Evolutionary conservation across 2,888 invertebrate species (phyloP), one percentile per base, ranked within the genome.

Genomic region (Spatulosminthurus flaviceps): DNA sequence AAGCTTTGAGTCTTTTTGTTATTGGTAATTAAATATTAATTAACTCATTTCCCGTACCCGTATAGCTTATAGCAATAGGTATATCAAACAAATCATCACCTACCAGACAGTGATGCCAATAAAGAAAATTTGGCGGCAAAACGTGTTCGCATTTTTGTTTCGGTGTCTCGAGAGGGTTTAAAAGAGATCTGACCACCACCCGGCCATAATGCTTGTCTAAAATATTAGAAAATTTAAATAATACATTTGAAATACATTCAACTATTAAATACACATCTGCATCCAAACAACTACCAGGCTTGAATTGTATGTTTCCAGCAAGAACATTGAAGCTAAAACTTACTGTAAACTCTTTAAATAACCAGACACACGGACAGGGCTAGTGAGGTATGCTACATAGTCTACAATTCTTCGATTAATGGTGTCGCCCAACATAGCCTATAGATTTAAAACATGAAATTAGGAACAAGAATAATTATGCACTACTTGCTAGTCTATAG

Each of bases 371-470:
- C 95, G 95, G 82, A 93, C 92, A 0, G 96, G 95, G 82, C 95
- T 94, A 0, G 96, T 96, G 85, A 95, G 89, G 82, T 92, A 92
- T 28, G 94, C 93, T 0, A 97, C 95, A 86, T 94, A 92, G 86
- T 96, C 96, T 75, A 96, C 90, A 81, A 97, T 96, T 87, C 94
- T 92, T 86, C 95, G 89, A 88, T 95, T 95, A 60, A 95, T 93
- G 83, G 93, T 93, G 86, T 94, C 93, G 24, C 94, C 94, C 86
- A 94, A 92, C 89, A 94, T 93, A 22, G 93, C 92, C 80, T 82
- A 43, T 19, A 79, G 82, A 60, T 13, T 73, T 66, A 42, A 71
- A 5, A 16, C 26, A 34, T 77, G 28, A 43, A 26, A 19, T 34
- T 80, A n/a, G 64, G 60, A 42, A n/a, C 22, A 24, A 2, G 1